Evolutionary conservation across 2,797 vertebrate genomes (phyloP).

Genomic region (Remorina albescens): DNA sequence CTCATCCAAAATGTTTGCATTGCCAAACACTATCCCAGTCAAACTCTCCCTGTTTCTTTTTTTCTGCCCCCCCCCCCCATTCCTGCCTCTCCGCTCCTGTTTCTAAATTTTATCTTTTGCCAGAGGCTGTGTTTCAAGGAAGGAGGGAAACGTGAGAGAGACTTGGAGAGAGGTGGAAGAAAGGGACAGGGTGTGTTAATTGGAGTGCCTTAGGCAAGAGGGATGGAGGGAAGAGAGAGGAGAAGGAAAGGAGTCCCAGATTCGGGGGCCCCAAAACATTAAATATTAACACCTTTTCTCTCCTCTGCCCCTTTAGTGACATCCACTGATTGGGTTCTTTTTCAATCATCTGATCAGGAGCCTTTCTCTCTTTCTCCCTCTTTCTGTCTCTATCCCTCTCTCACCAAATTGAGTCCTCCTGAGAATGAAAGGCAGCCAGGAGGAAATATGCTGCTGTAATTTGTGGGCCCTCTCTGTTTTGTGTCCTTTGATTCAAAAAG

Average conservation of each 20-base stretch:
- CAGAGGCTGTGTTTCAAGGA: slow-evolving; percentile 62
- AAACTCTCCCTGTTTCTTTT: slow-evolving; percentile 32
- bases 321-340: slow-evolving; percentile 82
- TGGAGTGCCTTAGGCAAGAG: slow-evolving; percentile 77
- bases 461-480: slow-evolving; percentile 65
- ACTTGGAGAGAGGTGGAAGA: slow-evolving; percentile 29
- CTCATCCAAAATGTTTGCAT: slow-evolving; percentile 47
- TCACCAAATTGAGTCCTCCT: slow-evolving; percentile 74
- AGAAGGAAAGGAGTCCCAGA: slow-evolving; percentile 58
- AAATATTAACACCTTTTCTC: slow-evolving; percentile 88
- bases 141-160: slow-evolving; percentile 51
- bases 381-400: slow-evolving; percentile 21
- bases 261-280: slow-evolving; percentile 78
- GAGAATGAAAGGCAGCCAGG: slow-evolving; percentile 69
- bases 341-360: slow-evolving; percentile 49
- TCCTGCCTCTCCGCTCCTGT: slow-evolving; percentile 35
- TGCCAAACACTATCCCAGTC: slow-evolving; percentile 12
- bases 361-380: slow-evolving; percentile 27
- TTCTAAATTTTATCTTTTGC: slow-evolving; percentile 59
- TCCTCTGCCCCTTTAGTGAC: slow-evolving; percentile 82
- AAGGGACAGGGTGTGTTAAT: slow-evolving; percentile 80
- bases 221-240: slow-evolving; percentile 49
- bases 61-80: slow-evolving; percentile 37
- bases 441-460: slow-evolving; percentile 67
- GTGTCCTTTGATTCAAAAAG: slow-evolving; percentile 73